phyloP scores from a whole-genome alignment of 2,888 invertebrate species.

The Andrena flavipes region DNA sequence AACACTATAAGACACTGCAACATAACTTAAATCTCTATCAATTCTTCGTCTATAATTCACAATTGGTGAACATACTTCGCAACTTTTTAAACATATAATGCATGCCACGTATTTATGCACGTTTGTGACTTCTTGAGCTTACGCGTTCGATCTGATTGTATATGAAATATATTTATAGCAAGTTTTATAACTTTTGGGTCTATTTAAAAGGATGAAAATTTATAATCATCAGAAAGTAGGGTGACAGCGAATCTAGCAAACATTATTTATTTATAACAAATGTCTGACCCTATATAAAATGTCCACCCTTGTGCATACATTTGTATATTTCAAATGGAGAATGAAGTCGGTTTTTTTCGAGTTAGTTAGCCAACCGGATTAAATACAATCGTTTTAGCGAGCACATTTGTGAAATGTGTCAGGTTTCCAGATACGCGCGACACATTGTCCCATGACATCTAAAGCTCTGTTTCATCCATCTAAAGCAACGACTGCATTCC shows the following conservation, averaged over 20 bases:
- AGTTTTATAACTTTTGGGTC: neutral
- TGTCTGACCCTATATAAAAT: no score
- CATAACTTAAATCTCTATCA: neutral
- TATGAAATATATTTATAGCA: neutral
- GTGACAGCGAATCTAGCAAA: neutral
- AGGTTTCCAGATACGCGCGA: conserved; percentile 10
- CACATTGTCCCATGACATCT: conserved; percentile 8
- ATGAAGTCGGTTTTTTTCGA: neutral
- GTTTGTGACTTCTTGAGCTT: neutral
- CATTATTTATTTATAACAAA: neutral
- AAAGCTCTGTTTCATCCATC: conserved; percentile 11
- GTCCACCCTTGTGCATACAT: neutral
- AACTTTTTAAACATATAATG: neutral
- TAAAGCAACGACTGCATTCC: conserved; percentile 31
- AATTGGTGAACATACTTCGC: neutral
- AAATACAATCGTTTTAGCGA: neutral
- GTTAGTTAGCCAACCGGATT: neutral
- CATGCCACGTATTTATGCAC: conserved; percentile 11
- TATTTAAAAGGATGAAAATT: neutral
- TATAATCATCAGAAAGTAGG: neutral
- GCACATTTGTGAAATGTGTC: conserved; percentile 8
- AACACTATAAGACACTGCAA: neutral
- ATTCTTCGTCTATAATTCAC: neutral
- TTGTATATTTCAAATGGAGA: neutral
- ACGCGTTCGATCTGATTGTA: neutral